Percentiles rank a stretch among this genome's conserved stretches.
Conservation (phyloP, 2,113 vertebrate genomes). For the Setophaga coronata region DNA sequence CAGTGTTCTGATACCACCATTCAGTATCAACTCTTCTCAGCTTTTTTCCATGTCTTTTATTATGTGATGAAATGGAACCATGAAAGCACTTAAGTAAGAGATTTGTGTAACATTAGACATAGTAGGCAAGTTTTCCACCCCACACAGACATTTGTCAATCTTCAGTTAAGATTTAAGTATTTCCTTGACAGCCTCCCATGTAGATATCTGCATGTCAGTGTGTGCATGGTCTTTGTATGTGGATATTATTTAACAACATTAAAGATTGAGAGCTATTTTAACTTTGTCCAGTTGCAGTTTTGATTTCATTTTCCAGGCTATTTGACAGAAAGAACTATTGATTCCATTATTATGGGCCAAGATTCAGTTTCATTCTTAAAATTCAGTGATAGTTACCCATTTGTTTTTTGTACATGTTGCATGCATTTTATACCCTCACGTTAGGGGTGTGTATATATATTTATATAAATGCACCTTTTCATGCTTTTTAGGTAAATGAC, state of each 20-base stretch:
- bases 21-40: not conserved
- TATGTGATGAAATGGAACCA: not conserved
- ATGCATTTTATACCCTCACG: not conserved
- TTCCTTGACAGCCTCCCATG: not conserved
- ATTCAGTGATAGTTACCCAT: not conserved
- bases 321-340: not conserved
- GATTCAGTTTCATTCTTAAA: not conserved
- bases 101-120: not conserved
- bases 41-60: not conserved
- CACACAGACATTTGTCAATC: not conserved
- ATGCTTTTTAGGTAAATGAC: slow-evolving; percentile 77
- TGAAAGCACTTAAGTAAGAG: not conserved
- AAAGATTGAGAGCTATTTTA: not conserved
- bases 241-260: not conserved
- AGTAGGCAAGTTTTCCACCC: not conserved
- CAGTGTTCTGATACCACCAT: not conserved
- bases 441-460: not conserved
- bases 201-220: not conserved
- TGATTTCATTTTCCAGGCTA: not conserved
- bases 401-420: not conserved
- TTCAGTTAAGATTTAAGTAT: not conserved
- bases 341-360: not conserved
- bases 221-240: not conserved
- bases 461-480: not conserved
- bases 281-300: not conserved